Conservation (phyloP, 2,797 vertebrate species). For the Lophius americanus region DNA sequence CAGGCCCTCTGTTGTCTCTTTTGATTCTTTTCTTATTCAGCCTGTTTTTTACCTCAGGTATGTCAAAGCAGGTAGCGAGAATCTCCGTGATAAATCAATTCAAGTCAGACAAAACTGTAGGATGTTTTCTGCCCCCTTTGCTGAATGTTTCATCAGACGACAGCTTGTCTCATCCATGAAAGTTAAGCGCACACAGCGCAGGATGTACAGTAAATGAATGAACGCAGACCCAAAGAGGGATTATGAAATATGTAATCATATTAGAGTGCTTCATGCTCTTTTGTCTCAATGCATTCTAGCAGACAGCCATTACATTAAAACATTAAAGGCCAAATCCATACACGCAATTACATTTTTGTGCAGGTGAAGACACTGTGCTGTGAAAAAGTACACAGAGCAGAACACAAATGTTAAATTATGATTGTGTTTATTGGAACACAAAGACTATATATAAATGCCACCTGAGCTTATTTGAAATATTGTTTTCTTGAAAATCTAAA, state of each 20-base stretch:
- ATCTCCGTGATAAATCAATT: slow-evolving; percentile 21
- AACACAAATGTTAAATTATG: too few relatives aligned
- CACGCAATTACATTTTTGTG: slow-evolving; percentile 47
- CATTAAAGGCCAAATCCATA: slow-evolving; percentile 9
- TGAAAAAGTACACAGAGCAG: too few relatives aligned
- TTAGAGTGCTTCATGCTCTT: slow-evolving; percentile 29
- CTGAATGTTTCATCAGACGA: slow-evolving; percentile 48
- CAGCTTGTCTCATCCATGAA: slow-evolving; percentile 4
- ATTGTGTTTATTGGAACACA: too few relatives aligned
- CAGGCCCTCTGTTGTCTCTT: slow-evolving; percentile 7
- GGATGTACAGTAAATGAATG: slow-evolving; percentile 16
- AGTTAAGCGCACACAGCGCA: neutral
- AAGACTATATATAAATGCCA: too few relatives aligned
- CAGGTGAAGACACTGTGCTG: too few relatives aligned
- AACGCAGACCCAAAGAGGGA: slow-evolving; percentile 13
- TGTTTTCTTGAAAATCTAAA: too few relatives aligned
- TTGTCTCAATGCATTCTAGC: slow-evolving; percentile 15
- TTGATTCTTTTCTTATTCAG: slow-evolving; percentile 29
- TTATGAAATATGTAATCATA: slow-evolving; percentile 43
- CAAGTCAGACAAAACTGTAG: slow-evolving; percentile 23
- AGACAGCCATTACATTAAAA: slow-evolving; percentile 18
- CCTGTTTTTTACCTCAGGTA: slow-evolving; percentile 12
- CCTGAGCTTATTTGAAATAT: too few relatives aligned
- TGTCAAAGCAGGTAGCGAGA: slow-evolving; percentile 5
- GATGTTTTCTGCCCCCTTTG: slow-evolving; percentile 32